Evolutionary conservation across 2,797 vertebrate species (phyloP).

Genomic region (Enteromius mattozi): DNA sequence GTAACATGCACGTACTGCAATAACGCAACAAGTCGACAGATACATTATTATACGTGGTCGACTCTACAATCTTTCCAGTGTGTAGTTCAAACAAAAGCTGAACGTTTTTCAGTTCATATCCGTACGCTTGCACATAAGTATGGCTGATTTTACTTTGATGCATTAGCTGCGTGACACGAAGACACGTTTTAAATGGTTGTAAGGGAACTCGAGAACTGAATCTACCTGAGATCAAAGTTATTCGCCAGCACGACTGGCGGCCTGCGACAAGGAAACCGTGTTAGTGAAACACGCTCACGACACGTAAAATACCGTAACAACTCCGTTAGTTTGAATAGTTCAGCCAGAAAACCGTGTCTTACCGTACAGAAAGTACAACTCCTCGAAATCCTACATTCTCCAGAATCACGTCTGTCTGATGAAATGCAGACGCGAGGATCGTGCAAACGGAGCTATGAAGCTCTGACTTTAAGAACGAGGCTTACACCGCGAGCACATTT

Average conservation of each 20-base stretch:
- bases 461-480: neutral
- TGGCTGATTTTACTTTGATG: neutral
- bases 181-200: conserved; percentile 6
- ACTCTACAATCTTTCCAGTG: neutral
- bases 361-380: conserved; percentile 24
- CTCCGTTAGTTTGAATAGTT: neutral
- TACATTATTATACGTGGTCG: neutral
- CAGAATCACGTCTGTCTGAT: neutral
- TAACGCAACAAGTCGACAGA: conserved; percentile 42
- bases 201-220: neutral
- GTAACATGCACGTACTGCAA: neutral
- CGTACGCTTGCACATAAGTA: neutral
- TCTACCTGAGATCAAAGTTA: conserved; percentile 35
- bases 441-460: neutral
- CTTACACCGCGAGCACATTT: neutral
- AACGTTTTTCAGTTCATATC: neutral
- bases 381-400: conserved; percentile 25
- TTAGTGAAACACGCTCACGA: neutral
- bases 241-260: conserved; percentile 10
- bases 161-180: neutral
- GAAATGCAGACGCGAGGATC: neutral
- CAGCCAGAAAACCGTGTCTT: neutral
- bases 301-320: neutral
- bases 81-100: neutral
- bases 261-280: conserved; percentile 4